Percentiles rank a stretch among this genome's conserved stretches.
Evolutionary conservation across 2,888 invertebrate species (phyloP).

Genomic region (Cryptosula pallasiana): DNA sequence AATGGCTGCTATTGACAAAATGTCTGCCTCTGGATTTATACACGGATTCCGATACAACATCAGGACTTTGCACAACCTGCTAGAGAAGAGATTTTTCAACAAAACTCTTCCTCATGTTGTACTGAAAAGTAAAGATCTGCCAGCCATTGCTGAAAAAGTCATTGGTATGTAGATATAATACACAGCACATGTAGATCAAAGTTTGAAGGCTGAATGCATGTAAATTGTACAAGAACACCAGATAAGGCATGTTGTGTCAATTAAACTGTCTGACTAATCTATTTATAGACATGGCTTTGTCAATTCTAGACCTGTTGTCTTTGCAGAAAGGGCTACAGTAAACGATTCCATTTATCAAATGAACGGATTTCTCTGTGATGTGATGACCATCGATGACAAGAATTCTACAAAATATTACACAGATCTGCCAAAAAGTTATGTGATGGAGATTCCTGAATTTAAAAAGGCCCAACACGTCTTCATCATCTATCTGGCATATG

Average conservation of each 20-base stretch:
- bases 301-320: neutral
- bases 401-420: neutral
- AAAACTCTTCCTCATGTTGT: constrained; percentile 11
- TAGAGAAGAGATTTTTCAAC: constrained; percentile 14
- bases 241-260: too few relatives aligned
- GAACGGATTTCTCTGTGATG: constrained; percentile 19
- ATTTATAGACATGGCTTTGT: too few relatives aligned
- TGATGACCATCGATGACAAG: constrained; percentile 16
- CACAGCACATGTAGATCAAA: too few relatives aligned
- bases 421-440: constrained; percentile 12
- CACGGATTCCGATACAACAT: constrained; percentile 26
- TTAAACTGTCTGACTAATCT: too few relatives aligned
- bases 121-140: neutral
- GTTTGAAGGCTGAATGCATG: too few relatives aligned
- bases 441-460: constrained; percentile 20
- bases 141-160: constrained; percentile 7
- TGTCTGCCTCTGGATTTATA: constrained; percentile 25
- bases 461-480: neutral
- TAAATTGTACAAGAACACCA: too few relatives aligned
- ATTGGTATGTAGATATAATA: neutral
- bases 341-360: constrained; percentile 14
- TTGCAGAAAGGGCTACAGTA: constrained; percentile 1
- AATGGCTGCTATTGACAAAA: constrained; percentile 18
- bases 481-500: constrained; percentile 11
- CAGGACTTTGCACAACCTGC: constrained; percentile 23